A percentile compares a stretch with the other conserved stretches of the same genome.
These are phyloP conservation scores for Phengaris alcon DNA, from an alignment of 2,888 invertebrate species.

Conservation along the genomic window DNA sequence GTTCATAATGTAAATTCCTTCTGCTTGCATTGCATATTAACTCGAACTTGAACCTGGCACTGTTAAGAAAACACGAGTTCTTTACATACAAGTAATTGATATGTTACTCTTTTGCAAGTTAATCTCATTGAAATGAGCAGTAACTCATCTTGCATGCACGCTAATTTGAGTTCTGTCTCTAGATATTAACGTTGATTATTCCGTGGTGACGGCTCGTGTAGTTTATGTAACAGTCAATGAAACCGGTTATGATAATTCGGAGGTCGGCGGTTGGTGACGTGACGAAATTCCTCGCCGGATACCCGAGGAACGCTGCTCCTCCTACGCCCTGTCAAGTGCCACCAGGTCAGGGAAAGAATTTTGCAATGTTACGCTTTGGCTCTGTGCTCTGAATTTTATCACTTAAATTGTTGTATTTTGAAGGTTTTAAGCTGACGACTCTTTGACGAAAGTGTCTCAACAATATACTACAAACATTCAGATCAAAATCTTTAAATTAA, in stretches of 20 bases:
- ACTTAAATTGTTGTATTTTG: neutral
- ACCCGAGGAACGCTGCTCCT: slow-evolving; percentile 22
- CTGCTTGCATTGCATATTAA: neutral
- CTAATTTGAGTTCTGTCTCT: neutral
- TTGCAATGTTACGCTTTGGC: slow-evolving; percentile 14
- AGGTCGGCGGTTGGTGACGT: slow-evolving; percentile 24
- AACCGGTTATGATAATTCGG: slow-evolving; percentile 27
- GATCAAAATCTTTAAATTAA: neutral
- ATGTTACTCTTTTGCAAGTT: slow-evolving; percentile 13
- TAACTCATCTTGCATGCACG: neutral
- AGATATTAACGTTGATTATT: neutral
- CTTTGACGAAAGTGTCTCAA: neutral
- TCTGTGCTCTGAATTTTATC: slow-evolving; percentile 11
- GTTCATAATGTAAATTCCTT: neutral
- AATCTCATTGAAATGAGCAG: slow-evolving; percentile 13
- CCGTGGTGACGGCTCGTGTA: neutral
- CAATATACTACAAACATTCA: neutral
- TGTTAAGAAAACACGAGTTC: neutral
- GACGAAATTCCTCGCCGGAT: slow-evolving; percentile 25
- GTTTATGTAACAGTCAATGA: slow-evolving; percentile 24
- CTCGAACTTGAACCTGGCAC: slow-evolving; percentile 6
- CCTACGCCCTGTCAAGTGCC: slow-evolving; percentile 1
- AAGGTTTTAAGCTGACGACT: neutral
- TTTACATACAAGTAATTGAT: slow-evolving; percentile 19
- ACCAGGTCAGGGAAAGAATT: slow-evolving; percentile 18